Evolutionary conservation across 2,113 vertebrate species (phyloP).

Genomic region (Cettia cetti): DNA sequence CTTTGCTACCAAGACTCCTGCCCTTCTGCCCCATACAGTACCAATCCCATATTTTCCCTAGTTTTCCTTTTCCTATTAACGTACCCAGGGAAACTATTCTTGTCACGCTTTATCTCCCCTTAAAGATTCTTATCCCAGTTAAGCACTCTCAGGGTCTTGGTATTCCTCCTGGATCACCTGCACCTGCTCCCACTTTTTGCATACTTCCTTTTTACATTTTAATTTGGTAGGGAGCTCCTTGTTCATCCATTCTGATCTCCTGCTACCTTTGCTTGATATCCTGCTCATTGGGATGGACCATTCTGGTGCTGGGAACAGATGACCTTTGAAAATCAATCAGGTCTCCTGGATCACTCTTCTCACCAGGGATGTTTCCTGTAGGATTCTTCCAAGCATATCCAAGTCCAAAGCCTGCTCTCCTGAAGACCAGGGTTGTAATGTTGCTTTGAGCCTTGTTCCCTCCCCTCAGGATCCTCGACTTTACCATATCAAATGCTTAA

Average conservation of each 20-base stretch:
- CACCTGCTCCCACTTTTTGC: neutral
- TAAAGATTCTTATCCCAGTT: neutral
- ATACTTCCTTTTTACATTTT: neutral
- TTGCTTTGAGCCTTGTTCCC: neutral
- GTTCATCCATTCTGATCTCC: neutral
- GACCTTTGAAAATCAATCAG: neutral
- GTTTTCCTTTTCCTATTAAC: neutral
- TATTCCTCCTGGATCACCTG: neutral
- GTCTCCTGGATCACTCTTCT: neutral
- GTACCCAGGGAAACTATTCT: neutral
- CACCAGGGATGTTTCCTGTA: neutral
- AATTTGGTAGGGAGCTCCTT: neutral
- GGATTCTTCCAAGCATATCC: neutral
- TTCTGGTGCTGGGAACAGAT: neutral
- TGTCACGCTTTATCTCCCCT: neutral
- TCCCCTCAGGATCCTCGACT: neutral
- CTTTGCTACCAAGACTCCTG: neutral
- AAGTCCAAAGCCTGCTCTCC: neutral
- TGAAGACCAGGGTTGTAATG: neutral
- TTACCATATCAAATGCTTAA: neutral
- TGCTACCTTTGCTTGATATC: neutral
- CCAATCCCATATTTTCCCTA: neutral
- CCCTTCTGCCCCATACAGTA: neutral
- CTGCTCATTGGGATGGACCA: neutral
- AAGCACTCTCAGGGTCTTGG: neutral